A percentile compares a stretch with the other conserved stretches of the same genome.
Evolutionary conservation across 2,888 invertebrate genomes (phyloP).

Genomic region (Prenolepis imparis): DNA sequence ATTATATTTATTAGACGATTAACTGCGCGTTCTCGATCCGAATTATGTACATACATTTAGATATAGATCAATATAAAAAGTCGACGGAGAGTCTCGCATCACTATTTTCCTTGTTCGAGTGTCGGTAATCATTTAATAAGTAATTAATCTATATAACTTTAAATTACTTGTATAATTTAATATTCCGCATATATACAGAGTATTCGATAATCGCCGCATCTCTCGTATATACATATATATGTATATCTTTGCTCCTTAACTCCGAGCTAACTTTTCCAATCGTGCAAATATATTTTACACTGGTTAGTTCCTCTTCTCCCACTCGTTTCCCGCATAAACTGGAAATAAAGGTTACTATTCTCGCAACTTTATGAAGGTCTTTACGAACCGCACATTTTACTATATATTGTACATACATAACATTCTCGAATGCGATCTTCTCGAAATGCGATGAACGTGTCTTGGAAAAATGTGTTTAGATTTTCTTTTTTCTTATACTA

Average conservation of each 20-base stretch:
- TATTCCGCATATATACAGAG: too few relatives aligned
- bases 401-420: background rate
- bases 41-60: too few relatives aligned
- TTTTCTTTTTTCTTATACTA: slow-evolving; percentile 6
- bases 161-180: too few relatives aligned
- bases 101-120: too few relatives aligned
- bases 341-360: slow-evolving; percentile 40
- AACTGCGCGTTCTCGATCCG: too few relatives aligned
- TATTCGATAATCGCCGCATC: too few relatives aligned
- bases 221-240: too few relatives aligned
- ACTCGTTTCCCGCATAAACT: background rate
- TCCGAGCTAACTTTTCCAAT: slow-evolving; percentile 36
- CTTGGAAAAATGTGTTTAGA: background rate
- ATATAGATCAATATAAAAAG: too few relatives aligned
- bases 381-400: slow-evolving; percentile 27
- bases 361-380: slow-evolving; percentile 17
- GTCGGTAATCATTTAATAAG: too few relatives aligned
- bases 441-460: background rate
- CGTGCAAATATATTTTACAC: slow-evolving; percentile 29
- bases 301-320: slow-evolving; percentile 15
- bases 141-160: too few relatives aligned
- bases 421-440: slow-evolving; percentile 4
- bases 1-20: too few relatives aligned
- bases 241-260: background rate
- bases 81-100: too few relatives aligned